These are phyloP conservation scores for Trinorchestia longiramus DNA, from an alignment of 1,140 invertebrate species.

Conservation along the genomic window DNA sequence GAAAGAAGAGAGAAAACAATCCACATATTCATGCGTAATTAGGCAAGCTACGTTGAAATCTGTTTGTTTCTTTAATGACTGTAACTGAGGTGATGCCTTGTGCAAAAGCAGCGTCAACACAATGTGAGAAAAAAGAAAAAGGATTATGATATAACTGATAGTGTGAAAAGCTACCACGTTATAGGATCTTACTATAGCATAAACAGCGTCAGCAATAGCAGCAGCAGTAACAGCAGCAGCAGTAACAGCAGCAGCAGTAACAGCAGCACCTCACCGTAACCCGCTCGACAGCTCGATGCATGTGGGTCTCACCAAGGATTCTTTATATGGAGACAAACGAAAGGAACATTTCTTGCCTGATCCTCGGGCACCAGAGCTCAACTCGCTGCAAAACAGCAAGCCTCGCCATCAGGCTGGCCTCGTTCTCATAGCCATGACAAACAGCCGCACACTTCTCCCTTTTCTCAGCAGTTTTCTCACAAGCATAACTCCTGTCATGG, in stretches of 20 bases:
- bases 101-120: too few relatives aligned
- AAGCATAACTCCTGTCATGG: not conserved
- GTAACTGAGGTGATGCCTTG: too few relatives aligned
- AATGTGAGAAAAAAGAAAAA: too few relatives aligned
- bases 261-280: not conserved
- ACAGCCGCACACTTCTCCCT: not conserved
- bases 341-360: not conserved
- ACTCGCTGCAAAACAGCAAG: not conserved
- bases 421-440: not conserved
- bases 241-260: not conserved
- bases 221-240: too few relatives aligned
- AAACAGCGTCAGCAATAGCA: too few relatives aligned
- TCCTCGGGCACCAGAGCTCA: not conserved
- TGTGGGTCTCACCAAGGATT: not conserved
- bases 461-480: not conserved
- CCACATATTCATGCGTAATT: too few relatives aligned
- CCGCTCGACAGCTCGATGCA: not conserved
- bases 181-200: too few relatives aligned
- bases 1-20: too few relatives aligned
- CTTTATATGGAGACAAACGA: not conserved
- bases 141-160: too few relatives aligned
- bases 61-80: too few relatives aligned
- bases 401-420: not conserved
- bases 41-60: too few relatives aligned
- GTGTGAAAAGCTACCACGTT: too few relatives aligned